phyloP scores from a whole-genome alignment of 2,113 vertebrate genomes.

The Strigops habroptila region DNA sequence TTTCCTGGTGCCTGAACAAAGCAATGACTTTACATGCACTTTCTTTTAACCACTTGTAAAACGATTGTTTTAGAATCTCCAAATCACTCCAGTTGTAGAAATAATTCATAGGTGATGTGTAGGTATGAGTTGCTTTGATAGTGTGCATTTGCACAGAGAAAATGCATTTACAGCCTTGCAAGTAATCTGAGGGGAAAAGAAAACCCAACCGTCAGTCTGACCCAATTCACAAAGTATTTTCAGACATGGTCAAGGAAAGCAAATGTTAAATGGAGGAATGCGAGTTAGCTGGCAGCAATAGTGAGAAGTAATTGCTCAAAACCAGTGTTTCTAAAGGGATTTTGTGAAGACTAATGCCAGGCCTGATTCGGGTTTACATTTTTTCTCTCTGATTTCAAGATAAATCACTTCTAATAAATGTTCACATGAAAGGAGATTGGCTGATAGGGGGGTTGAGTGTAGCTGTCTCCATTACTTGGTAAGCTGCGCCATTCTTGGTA shows the following conservation, averaged over 20 bases:
- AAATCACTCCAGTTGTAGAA: background rate
- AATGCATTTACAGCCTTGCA: background rate
- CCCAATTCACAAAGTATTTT: background rate
- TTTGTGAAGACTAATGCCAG: background rate
- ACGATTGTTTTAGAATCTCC: fast-evolving
- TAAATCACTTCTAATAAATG: background rate
- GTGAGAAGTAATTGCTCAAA: background rate
- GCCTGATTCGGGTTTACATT: background rate
- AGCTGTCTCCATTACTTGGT: background rate
- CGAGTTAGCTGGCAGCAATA: background rate
- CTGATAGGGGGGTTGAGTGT: background rate
- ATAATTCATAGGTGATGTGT: background rate
- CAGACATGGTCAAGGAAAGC: background rate
- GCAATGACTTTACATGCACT: background rate
- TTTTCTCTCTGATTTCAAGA: background rate
- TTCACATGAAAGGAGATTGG: background rate
- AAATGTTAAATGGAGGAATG: background rate
- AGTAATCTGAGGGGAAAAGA: background rate
- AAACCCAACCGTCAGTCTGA: background rate
- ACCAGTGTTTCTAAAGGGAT: background rate
- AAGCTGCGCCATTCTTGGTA: background rate
- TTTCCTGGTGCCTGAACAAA: background rate
- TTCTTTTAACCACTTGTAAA: background rate
- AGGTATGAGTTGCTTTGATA: background rate
- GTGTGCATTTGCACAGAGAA: background rate